These are phyloP conservation scores for Gnathonemus echidnorhynchus DNA, from an alignment of 2,113 vertebrate species.

Conservation along the genomic window DNA sequence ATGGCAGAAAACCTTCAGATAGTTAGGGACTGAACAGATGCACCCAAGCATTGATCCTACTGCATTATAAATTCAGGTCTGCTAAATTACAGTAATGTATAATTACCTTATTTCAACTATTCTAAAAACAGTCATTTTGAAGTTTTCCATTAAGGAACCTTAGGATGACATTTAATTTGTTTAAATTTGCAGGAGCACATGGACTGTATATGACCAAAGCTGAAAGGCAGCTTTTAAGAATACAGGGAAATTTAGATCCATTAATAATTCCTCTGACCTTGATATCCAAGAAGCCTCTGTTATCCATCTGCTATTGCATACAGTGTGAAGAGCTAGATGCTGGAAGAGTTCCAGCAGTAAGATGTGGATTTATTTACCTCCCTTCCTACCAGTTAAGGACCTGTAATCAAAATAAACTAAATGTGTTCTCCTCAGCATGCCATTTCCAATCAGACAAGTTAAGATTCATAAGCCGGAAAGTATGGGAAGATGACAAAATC, in stretches of 20 bases:
- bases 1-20: neutral
- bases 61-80: neutral
- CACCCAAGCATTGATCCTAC: neutral
- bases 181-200: slow-evolving; percentile 29
- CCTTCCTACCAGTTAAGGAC: neutral
- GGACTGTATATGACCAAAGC: slow-evolving; percentile 33
- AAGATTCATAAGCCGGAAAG: neutral
- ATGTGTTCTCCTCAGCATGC: neutral
- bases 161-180: slow-evolving; percentile 26
- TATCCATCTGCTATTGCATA: neutral
- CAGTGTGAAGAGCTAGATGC: neutral
- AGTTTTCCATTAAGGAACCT: slow-evolving; percentile 12
- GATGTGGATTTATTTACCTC: neutral
- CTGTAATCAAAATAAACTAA: neutral
- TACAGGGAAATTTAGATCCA: slow-evolving; percentile 21
- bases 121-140: neutral
- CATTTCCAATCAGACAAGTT: neutral
- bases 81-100: neutral
- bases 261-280: neutral
- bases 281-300: neutral
- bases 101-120: neutral
- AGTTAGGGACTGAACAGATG: neutral
- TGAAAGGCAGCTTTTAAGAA: slow-evolving; percentile 32
- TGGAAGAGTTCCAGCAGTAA: neutral
- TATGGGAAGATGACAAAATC: neutral